These are phyloP conservation scores for Cheilosia scutellata DNA, from an alignment of 2,888 invertebrate species.

Conservation along the genomic window DNA sequence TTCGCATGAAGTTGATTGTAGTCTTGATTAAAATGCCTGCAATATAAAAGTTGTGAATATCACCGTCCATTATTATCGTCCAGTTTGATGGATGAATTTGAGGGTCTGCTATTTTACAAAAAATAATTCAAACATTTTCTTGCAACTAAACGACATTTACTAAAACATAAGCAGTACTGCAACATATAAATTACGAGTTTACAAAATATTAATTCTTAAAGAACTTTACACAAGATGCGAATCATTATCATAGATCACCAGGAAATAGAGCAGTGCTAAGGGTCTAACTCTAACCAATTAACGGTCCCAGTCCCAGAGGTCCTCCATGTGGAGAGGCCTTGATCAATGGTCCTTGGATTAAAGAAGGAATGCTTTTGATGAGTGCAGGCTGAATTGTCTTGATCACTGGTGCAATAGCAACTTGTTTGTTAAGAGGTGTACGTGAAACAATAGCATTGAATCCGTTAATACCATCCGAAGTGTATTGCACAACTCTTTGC, in stretches of 20 bases:
- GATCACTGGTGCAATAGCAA: conserved; percentile 52
- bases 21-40: no score
- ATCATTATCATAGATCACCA: background rate
- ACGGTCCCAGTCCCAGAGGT: conserved; percentile 17
- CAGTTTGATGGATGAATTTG: no score
- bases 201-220: background rate
- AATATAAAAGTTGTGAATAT: no score
- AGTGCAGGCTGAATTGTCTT: conserved; percentile 63
- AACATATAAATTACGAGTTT: background rate
- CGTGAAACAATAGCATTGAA: conserved; percentile 77
- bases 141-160: conserved; percentile 33
- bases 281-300: conserved; percentile 12
- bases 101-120: no score
- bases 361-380: conserved; percentile 42
- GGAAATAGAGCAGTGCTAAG: background rate
- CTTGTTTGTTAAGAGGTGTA: conserved; percentile 66
- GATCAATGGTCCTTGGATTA: conserved; percentile 34
- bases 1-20: no score
- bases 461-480: conserved; percentile 77
- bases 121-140: background rate
- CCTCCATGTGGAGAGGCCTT: conserved; percentile 17
- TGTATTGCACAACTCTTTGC: conserved; percentile 77
- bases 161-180: conserved; percentile 24
- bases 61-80: no score
- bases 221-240: no score